These are phyloP conservation scores for Recurvirostra avosetta DNA, from an alignment of 2,113 vertebrate species.

Conservation along the genomic window DNA sequence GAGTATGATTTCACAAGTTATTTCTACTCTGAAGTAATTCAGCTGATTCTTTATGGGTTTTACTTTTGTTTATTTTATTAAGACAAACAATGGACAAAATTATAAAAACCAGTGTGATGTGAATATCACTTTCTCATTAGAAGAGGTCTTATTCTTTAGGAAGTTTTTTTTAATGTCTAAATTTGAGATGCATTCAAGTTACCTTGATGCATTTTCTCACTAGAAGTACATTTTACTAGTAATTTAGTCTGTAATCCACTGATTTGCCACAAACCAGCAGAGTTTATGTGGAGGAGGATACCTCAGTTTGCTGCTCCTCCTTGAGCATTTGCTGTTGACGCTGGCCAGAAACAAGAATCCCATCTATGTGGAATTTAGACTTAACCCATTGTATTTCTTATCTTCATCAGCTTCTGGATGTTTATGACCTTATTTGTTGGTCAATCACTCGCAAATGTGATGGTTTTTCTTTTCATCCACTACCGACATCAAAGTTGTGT, in stretches of 20 bases:
- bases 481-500: not conserved
- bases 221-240: not conserved
- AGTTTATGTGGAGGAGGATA: not conserved
- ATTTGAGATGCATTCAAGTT: not conserved
- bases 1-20: not conserved
- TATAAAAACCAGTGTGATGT: not conserved
- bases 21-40: not conserved
- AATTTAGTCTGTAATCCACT: not conserved
- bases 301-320: not conserved
- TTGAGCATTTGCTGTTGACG: not conserved
- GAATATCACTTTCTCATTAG: not conserved
- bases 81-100: not conserved
- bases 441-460: not conserved
- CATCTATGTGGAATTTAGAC: not conserved
- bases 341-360: not conserved
- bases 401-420: not conserved
- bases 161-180: not conserved
- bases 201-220: not conserved
- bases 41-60: not conserved
- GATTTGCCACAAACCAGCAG: not conserved
- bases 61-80: not conserved
- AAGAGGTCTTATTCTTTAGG: not conserved
- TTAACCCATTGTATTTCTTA: not conserved
- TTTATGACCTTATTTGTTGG: not conserved
- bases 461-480: not conserved